Evolutionary conservation across 2,797 vertebrate genomes (phyloP), one percentile per base, ranked within the genome.

Genomic region (Sardinella longiceps): DNA sequence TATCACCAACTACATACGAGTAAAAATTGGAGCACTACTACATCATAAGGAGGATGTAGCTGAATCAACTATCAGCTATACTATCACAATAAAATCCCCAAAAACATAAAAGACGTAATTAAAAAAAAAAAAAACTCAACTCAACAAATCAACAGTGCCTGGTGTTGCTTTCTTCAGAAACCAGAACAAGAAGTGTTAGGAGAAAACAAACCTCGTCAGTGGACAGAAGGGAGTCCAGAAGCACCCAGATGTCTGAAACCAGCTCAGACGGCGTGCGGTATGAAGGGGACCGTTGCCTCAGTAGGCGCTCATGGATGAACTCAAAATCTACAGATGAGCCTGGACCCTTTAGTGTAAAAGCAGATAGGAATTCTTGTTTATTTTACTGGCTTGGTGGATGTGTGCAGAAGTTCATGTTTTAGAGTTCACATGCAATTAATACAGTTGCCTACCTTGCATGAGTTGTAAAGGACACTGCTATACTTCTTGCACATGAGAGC

Each of bases 261-360:
- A 97, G 94, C 43, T 97, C 95, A 15, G 95, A 92, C 0, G 95
- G 88, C 0, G 92, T 93, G 7, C 89, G 48, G 10, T 97, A 97
- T 0, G 90, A 88, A 0, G 96, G 95, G 0, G 88, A 90, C 0
- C 91, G 81, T 43, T 93, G 95, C 5, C 81, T 89, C 83, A 93
- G 92, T 83, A 97, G 93, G 1, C 94, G 95, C 5, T 94, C 93
- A 0, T 95, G 91, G 50, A 97, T 95, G 48, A 93, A 80, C 0
- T 92, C 93, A 84, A 97, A 90, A 80, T 92, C 91, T 10, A 95
- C 87, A 63, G 84, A 88, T 33, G 87, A 81, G 30, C 84, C 83
- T 46, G 80, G 66, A 15, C 39, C 80, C 90, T 91, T 81, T 10
- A 80, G 39, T 15, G 15, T 83, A 7, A 83, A 48, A 81, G 53